Conservation (phyloP, 2,888 invertebrate species). For the Cistogaster globosa region DNA sequence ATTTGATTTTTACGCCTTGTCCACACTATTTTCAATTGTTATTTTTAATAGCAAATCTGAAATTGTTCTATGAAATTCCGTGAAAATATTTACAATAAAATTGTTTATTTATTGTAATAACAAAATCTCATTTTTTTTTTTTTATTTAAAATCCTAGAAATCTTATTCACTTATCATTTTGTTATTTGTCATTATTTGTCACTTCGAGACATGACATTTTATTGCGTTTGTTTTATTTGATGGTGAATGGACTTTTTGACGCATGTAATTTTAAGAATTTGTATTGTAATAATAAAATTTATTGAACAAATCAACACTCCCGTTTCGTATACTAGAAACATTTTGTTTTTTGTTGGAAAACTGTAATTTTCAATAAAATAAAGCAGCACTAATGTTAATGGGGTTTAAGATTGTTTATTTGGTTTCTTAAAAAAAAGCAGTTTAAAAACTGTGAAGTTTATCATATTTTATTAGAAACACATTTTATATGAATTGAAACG, state of each 20-base stretch:
- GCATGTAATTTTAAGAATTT: neutral
- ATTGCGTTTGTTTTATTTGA: slow-evolving; percentile 5
- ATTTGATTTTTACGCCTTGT: slow-evolving; percentile 73
- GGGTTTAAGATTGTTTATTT: no score
- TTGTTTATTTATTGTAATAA: slow-evolving; percentile 30
- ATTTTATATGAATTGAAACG: no score
- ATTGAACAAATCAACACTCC: neutral
- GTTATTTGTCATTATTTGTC: slow-evolving; percentile 73
- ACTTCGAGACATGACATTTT: slow-evolving; percentile 50
- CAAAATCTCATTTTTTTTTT: neutral
- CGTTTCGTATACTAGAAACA: no score
- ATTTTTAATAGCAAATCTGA: slow-evolving; percentile 29
- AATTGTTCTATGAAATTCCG: slow-evolving; percentile 64
- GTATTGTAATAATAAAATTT: neutral
- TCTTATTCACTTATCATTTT: slow-evolving; percentile 52
- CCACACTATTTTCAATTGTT: slow-evolving; percentile 66
- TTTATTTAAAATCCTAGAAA: neutral
- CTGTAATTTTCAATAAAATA: no score
- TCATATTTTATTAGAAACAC: no score
- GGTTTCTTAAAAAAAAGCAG: no score
- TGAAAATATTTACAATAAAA: slow-evolving; percentile 66
- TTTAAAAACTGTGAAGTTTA: no score
- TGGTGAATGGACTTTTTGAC: neutral
- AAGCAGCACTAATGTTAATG: no score
- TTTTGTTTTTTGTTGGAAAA: no score